Evolutionary conservation across 2,113 vertebrate species (phyloP).

Genomic region (Scomber japonicus): DNA sequence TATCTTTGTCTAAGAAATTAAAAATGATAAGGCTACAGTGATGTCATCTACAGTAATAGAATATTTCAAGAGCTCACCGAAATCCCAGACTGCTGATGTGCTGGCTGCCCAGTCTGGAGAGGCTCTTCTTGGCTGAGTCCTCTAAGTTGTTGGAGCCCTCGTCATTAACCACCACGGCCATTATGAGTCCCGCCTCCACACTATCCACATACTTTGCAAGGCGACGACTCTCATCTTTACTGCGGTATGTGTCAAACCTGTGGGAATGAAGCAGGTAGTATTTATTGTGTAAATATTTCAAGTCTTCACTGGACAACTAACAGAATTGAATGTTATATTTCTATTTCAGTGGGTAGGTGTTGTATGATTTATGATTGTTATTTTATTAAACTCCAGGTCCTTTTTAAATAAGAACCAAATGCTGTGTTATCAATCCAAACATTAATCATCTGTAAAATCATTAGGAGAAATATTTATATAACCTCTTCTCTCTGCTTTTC

Average conservation of each 20-base stretch:
- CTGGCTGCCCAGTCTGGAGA: slow-evolving; percentile 92
- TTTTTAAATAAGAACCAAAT: too few species aligned
- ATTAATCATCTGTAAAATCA: too few species aligned
- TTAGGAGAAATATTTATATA: too few species aligned
- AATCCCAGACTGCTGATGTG: slow-evolving; percentile 93
- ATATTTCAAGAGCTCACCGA: slow-evolving; percentile 82
- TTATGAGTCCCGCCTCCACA: slow-evolving; percentile 87
- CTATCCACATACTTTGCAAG: slow-evolving; percentile 89
- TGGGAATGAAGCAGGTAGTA: not conserved
- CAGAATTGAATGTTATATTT: too few species aligned
- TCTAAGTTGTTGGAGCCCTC: slow-evolving; percentile 96
- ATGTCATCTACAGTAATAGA: not conserved
- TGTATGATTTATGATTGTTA: too few species aligned
- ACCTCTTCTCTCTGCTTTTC: too few species aligned
- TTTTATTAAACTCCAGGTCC: too few species aligned
- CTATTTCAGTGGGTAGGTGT: too few species aligned
- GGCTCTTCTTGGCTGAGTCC: slow-evolving; percentile 89
- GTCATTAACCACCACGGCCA: slow-evolving; percentile 94
- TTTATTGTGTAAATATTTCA: too few species aligned
- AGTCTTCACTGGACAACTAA: too few species aligned
- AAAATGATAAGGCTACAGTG: too few species aligned
- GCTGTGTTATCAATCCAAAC: too few species aligned
- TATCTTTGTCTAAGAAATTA: not conserved
- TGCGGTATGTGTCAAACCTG: slow-evolving; percentile 96
- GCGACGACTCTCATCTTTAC: slow-evolving; percentile 91